Percentiles rank a stretch among this genome's conserved stretches.
These are phyloP conservation scores for Myrmophylax atrothorax DNA, from an alignment of 2,113 vertebrate genomes.

Conservation along the genomic window DNA sequence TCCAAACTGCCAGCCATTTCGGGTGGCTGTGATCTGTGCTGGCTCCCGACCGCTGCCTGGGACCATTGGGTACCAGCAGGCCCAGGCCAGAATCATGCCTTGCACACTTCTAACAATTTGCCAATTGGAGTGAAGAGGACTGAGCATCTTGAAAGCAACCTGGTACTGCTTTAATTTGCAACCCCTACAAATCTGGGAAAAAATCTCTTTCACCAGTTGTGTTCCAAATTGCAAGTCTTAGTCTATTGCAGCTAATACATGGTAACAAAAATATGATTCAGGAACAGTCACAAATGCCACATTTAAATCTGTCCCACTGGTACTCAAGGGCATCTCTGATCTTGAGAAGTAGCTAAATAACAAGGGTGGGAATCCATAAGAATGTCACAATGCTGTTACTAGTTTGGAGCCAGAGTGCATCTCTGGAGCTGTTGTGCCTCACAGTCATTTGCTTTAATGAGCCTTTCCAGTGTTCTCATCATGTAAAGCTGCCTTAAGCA, in stretches of 20 bases:
- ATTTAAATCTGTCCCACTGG: background rate
- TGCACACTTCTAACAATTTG: background rate
- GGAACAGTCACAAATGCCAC: background rate
- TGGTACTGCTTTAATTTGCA: background rate
- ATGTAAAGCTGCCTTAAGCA: background rate
- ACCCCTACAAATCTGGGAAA: background rate
- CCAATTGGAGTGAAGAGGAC: background rate
- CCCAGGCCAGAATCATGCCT: background rate
- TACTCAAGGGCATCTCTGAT: background rate
- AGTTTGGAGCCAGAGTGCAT: background rate
- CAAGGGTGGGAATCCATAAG: background rate
- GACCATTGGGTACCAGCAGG: accelerated
- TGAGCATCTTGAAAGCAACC: background rate
- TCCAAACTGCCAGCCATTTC: background rate
- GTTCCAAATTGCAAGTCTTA: background rate
- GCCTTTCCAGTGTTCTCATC: background rate
- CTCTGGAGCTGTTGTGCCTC: background rate
- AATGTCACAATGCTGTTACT: background rate
- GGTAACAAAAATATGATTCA: background rate
- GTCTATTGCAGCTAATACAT: background rate
- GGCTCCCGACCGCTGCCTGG: accelerated
- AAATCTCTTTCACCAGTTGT: background rate
- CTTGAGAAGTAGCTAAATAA: background rate
- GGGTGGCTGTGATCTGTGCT: background rate
- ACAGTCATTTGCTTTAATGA: background rate